phyloP scores from a whole-genome alignment of 2,113 vertebrate genomes.

The Oceanites oceanicus region DNA sequence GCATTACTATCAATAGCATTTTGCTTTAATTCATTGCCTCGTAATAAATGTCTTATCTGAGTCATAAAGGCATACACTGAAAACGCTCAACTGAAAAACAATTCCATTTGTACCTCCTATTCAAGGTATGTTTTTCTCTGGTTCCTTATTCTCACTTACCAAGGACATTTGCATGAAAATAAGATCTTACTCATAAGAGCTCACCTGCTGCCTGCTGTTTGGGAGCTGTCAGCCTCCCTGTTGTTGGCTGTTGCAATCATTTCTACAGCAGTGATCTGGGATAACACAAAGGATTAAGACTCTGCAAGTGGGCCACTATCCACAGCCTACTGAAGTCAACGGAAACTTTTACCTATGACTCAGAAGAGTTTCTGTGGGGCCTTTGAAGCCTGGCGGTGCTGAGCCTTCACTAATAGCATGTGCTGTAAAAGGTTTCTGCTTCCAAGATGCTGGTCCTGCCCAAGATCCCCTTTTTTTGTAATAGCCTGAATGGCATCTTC shows the following conservation, averaged over 20 bases:
- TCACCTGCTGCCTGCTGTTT: constrained; percentile 55
- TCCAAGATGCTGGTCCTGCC: background rate
- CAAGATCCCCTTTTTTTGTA: background rate
- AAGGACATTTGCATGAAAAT: constrained; percentile 67
- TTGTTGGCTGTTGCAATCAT: constrained; percentile 7
- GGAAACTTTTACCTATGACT: background rate
- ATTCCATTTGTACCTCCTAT: constrained; percentile 41
- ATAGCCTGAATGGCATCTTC: background rate
- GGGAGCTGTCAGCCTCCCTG: constrained; percentile 9
- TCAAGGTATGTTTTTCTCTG: background rate
- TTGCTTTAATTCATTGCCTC: constrained; percentile 15
- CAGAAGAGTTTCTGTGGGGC: background rate
- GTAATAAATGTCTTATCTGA: constrained; percentile 36
- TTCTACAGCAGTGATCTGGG: constrained; percentile 4
- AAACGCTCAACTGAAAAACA: constrained; percentile 38
- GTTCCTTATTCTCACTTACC: constrained; percentile 56
- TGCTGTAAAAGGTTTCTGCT: background rate
- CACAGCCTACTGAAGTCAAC: background rate
- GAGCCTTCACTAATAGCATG: background rate
- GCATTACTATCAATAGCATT: background rate
- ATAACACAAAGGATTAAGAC: constrained; percentile 3
- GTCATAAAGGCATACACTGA: constrained; percentile 7
- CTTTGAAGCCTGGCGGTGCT: background rate
- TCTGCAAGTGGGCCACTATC: background rate
- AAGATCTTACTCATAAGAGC: constrained; percentile 37